Evolutionary conservation across 2,888 invertebrate species (phyloP), one percentile per base, ranked within the genome.

Genomic region (Noctuana brunneofusca): DNA sequence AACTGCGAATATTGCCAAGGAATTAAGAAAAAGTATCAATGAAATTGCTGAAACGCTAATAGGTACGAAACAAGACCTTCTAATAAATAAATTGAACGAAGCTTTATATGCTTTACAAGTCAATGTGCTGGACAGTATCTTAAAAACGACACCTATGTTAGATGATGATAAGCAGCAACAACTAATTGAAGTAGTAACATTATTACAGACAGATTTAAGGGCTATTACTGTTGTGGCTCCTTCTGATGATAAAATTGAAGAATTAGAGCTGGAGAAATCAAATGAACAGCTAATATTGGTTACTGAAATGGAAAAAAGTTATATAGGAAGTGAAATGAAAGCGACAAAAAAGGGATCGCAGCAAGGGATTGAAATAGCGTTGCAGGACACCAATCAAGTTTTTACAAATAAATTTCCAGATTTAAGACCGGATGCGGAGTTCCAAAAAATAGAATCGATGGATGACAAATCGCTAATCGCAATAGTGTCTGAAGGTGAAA

Each of bases 161-260:
- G 75, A 73, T 9, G 62, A 71, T 20, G 75, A 80, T 54, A 66
- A 75, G 6, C 64, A 83, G 18, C 76, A 81, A 54, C 74, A 78
- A 50, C 77, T 87, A 18, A 72, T 75, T 41, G 69, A 75, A 70
- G 73, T 78, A 3, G 79, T 85, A 27, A 70, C 77, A 12, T 78
- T 81, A 58, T 67, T 89, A 64, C 81, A 84, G 72, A 75, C 78
- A 50, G 81, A 86, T 66, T 79, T 88, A 69, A 69, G 70, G 0
- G 74, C 75, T 16, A 75, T 83, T 0, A 78, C 78, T 38, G 75
- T 80, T 6, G 71, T 76, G 69, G 73, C 74, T 27, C 73, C 80
- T 6, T 18, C 59, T 30, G 57, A 66, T 56, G 9, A 6, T 22
- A 30, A 3, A n/a, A n/a, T n/a, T n/a, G n/a, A n/a, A n/a, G n/a